Evolutionary conservation across 2,888 invertebrate species (phyloP).

Genomic region (Choreutis nemorana): DNA sequence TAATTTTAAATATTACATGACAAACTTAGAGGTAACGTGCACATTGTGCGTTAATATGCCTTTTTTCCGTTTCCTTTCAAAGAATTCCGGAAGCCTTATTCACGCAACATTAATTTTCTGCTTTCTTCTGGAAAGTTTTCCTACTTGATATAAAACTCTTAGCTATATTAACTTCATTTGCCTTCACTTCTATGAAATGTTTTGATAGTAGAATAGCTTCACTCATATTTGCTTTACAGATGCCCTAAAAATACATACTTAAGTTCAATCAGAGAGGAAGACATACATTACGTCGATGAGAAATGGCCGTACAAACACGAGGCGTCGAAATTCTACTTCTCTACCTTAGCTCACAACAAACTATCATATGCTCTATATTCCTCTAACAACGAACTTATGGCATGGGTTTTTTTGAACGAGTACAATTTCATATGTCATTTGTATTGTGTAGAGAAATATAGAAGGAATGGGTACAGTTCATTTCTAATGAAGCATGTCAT

Average conservation of each 20-base stretch:
- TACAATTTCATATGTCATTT: slow-evolving; percentile 14
- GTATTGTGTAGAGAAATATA: slow-evolving; percentile 9
- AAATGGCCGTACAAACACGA: slow-evolving; percentile 16
- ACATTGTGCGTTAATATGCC: too few species aligned
- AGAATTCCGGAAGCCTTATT: too few species aligned
- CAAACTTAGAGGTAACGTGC: too few species aligned
- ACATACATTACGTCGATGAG: slow-evolving; percentile 14
- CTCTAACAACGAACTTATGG: slow-evolving; percentile 11
- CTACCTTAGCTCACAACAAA: slow-evolving; percentile 13
- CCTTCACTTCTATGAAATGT: too few species aligned
- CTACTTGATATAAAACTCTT: too few species aligned
- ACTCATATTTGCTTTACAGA: slow-evolving; percentile 12
- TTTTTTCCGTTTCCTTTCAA: too few species aligned
- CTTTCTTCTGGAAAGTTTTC: too few species aligned
- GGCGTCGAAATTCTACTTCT: slow-evolving; percentile 13
- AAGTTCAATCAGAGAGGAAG: slow-evolving; percentile 12
- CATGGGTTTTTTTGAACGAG: slow-evolving; percentile 18
- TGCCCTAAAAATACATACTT: slow-evolving; percentile 16
- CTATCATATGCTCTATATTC: slow-evolving; percentile 18
- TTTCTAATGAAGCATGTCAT: slow-evolving; percentile 7
- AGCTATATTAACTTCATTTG: too few species aligned
- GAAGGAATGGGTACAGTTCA: slow-evolving; percentile 10
- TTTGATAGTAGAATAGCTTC: too few species aligned
- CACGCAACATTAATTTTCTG: too few species aligned
- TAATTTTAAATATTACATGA: too few species aligned